These are phyloP conservation scores for Drepana arcuata DNA, from an alignment of 1,140 invertebrate genomes.

Conservation along the genomic window DNA sequence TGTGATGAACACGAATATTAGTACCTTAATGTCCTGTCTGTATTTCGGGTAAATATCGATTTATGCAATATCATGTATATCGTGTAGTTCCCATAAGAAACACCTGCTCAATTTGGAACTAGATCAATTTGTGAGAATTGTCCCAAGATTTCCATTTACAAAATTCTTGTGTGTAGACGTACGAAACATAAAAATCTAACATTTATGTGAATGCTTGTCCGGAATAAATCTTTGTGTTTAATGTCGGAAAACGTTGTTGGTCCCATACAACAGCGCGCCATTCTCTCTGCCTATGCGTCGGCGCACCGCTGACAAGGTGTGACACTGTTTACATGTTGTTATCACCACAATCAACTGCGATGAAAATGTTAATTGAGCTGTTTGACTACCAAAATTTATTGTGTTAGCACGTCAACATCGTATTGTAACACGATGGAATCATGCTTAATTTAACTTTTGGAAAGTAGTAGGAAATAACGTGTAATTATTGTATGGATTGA, in stretches of 20 bases:
- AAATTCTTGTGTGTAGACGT: background rate
- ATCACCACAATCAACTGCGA: conserved; percentile 31
- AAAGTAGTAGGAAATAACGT: too few relatives aligned
- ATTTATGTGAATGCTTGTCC: background rate
- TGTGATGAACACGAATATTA: too few relatives aligned
- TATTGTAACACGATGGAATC: too few relatives aligned
- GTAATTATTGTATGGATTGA: too few relatives aligned
- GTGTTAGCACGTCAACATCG: conserved; percentile 12
- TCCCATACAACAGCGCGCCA: background rate
- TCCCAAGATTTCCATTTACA: background rate
- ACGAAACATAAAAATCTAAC: background rate
- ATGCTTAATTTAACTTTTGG: too few relatives aligned
- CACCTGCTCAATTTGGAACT: too few relatives aligned
- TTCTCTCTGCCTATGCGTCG: background rate
- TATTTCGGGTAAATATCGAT: too few relatives aligned
- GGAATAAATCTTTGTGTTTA: background rate
- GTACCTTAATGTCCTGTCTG: too few relatives aligned
- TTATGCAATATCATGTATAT: too few relatives aligned
- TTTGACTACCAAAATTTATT: conserved; percentile 25
- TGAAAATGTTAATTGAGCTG: conserved; percentile 41
- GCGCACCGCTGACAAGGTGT: conserved; percentile 23
- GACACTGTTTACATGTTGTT: conserved; percentile 30
- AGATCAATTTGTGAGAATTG: background rate
- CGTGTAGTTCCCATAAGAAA: too few relatives aligned
- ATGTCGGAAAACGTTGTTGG: background rate